phyloP scores from a whole-genome alignment of 2,888 invertebrate genomes.

The Suillia variegata region DNA sequence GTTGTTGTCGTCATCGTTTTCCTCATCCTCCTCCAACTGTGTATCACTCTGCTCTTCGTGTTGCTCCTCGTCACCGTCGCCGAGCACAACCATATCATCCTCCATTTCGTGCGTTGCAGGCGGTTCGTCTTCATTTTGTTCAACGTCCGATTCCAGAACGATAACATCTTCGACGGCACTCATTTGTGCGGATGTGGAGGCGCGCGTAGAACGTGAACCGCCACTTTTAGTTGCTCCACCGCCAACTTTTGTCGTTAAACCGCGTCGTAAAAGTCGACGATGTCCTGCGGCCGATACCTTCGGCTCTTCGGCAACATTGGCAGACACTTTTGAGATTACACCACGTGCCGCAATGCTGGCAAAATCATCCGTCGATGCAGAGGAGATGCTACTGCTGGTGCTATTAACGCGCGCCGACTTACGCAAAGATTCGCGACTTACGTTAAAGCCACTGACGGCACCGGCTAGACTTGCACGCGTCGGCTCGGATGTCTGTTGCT shows the following conservation, averaged over 20 bases:
- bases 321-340: neutral
- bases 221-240: neutral
- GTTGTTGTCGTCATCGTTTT: conserved; percentile 22
- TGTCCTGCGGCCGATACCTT: neutral
- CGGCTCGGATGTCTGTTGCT: conserved; percentile 24
- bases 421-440: conserved; percentile 44
- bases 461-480: conserved; percentile 6
- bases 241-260: neutral
- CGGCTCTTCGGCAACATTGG: conserved; percentile 24
- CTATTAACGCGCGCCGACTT: conserved; percentile 60
- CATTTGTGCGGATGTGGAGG: conserved; percentile 20
- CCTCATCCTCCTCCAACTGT: conserved; percentile 13
- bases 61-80: conserved; percentile 23
- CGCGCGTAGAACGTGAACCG: conserved; percentile 25
- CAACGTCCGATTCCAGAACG: conserved; percentile 27
- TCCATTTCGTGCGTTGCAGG: conserved; percentile 1
- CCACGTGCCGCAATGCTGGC: conserved; percentile 2
- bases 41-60: conserved; percentile 11
- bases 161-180: conserved; percentile 22
- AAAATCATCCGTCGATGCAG: conserved; percentile 53
- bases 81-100: conserved; percentile 16
- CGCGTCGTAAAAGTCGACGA: conserved; percentile 25
- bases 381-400: conserved; percentile 59
- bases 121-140: conserved; percentile 23
- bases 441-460: conserved; percentile 26